Evolutionary conservation across 2,797 vertebrate genomes (phyloP), one percentile per base, ranked within the genome.

Genomic region (Molossus alvarezi): DNA sequence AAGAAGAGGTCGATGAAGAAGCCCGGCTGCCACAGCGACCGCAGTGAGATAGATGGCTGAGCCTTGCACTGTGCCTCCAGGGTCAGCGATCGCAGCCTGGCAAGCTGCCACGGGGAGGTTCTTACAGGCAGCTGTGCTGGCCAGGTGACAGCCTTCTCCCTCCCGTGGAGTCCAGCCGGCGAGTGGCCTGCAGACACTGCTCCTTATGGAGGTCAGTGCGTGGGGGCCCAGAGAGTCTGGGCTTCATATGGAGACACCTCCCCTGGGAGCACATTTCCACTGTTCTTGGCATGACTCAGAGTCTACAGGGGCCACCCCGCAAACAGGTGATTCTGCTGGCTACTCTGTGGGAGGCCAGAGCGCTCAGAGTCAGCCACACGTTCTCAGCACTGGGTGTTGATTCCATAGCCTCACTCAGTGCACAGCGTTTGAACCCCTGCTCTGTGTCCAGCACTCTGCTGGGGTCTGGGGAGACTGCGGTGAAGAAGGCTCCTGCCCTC

Each of bases 121-220:
- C 60, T 18, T 6, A 17, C 0, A 55, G 51, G 64, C 17, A 33
- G 75, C 1, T 1, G 2, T 3, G 60, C 9, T 6, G 57, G 86
- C 64, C 15, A n/a, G 77, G 48, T 5, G 85, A 53, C 0, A 0
- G 23, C 37, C 79, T 69, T n/a, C 41, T 60, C 15, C 79, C 18
- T 21, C n/a, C 0, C 0, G 17, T 25, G 58, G 73, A 37, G 45
- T 6, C 57, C 11, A 25, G 57, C 51, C 0, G 29, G 64, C 1
- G 0, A 67, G 25, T 0, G 4, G n/a, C 3, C 6, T 1, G 4
- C 18, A 45, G 27, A 71, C 21, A 11, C 14, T 5, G 21, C 13
- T 71, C 23, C 71, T 72, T 41, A 13, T 5, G 0, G 33, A 73
- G 13, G 55, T 64, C 1, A 11, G 41, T 6, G 84, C 69, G 25